These are phyloP conservation scores for Phanerotoma sp. DNA, from an alignment of 2,888 invertebrate species.

Conservation along the genomic window DNA sequence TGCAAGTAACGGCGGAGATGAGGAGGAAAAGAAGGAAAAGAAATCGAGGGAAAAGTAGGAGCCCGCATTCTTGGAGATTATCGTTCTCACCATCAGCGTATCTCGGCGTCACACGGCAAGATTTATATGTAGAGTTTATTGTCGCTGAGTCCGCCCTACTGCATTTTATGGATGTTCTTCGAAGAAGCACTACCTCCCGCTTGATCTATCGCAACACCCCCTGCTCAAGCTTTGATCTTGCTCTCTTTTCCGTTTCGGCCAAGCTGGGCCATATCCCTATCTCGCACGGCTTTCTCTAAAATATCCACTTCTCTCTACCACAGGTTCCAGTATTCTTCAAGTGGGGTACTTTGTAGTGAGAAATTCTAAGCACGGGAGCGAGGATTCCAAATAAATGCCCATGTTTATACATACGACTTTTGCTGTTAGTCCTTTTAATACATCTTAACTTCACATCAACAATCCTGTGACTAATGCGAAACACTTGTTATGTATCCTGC, in stretches of 20 bases:
- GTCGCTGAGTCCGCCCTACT: conserved; percentile 59
- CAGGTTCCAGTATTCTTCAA: too few relatives aligned
- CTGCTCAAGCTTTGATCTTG: conserved; percentile 37
- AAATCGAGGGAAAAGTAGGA: conserved; percentile 42
- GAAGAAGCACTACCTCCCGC: conserved; percentile 57
- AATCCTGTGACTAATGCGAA: too few relatives aligned
- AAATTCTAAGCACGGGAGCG: conserved; percentile 13
- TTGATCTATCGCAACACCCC: conserved; percentile 55
- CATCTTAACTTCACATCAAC: too few relatives aligned
- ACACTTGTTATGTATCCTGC: too few relatives aligned
- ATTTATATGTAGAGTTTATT: conserved; percentile 59
- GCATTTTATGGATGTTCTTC: conserved; percentile 59
- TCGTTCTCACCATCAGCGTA: conserved; percentile 59
- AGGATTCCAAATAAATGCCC: too few relatives aligned
- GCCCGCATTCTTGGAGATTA: conserved; percentile 58
- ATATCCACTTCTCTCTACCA: too few relatives aligned
- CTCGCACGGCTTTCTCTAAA: conserved; percentile 23
- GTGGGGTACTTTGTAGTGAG: conserved; percentile 23
- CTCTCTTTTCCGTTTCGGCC: conserved; percentile 20
- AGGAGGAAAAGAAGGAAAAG: conserved; percentile 26
- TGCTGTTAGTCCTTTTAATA: too few relatives aligned
- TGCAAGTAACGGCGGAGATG: conserved; percentile 26
- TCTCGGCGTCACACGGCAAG: conserved; percentile 58
- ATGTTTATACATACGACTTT: too few relatives aligned
- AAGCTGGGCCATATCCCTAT: too few relatives aligned